Evolutionary conservation across 1,140 invertebrate species (phyloP), one percentile per base, ranked within the genome.

Genomic region (Aphidius ervi): DNA sequence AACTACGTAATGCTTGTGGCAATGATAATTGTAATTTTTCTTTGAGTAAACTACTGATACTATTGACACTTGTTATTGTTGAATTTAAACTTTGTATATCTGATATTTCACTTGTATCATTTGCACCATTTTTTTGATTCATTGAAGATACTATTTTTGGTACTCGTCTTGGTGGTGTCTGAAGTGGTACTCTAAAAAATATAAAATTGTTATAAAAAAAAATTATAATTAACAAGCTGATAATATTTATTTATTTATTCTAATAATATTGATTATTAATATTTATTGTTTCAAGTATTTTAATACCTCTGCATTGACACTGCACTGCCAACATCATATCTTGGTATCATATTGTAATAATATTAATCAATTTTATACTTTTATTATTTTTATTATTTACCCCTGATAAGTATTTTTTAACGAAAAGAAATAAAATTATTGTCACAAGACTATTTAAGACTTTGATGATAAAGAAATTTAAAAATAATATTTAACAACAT

Each of bases 1-100:
- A 79, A 49, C 64, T 78, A 9, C 78, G 67, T 4, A 80, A 49
- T 8, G 75, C 78, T 42, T 79, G 76, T 1, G 78, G 78, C 64
- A 80, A 73, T 0, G 78, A 74, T 46, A 92, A 85, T 76, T 92
- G 88, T 53, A 92, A 79, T 81, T 92, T 92, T 70, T 93, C 91
- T 65, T 87, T 87, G 2, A 93, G 79, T 47, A 93, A 76, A 75
- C 90, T 92, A 48, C 89, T 89, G 48, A 93, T 83, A 2, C 90
- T 92, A 71, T 92, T 92, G 47, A 92, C 85, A 57, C 88, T 91
- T 0, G 90, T 91, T 65, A 92, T 88, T 5, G 90, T 92, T 61
- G 88, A 88, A 53, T 82, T 85, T 0, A 85, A 84, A 58, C 80
- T 82, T 45, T 78, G 77, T 5, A 67, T 71, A 61, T 77, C 75